phyloP scores from a whole-genome alignment of 2,888 invertebrate genomes.

The Cerastoderma edule region DNA sequence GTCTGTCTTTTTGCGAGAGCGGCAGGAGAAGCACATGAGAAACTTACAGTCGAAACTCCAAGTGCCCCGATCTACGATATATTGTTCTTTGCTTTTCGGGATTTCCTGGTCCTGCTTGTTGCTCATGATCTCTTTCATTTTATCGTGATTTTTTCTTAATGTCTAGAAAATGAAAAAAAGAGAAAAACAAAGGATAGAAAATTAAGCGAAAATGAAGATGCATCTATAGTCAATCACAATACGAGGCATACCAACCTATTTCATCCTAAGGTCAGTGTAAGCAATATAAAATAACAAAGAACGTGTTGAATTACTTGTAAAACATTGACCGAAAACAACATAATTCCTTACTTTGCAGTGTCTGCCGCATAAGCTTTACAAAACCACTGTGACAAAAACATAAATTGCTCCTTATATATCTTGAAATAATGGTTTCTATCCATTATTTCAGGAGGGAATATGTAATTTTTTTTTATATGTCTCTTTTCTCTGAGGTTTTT shows the following conservation, averaged over 20 bases:
- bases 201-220: not conserved
- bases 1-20: conserved; percentile 68
- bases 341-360: no score
- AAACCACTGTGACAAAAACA: no score
- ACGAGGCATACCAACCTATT: conserved; percentile 6
- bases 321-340: no score
- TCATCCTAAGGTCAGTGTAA: not conserved
- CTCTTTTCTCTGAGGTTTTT: no score
- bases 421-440: no score
- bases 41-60: conserved; percentile 87
- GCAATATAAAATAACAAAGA: no score
- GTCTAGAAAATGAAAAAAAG: conserved; percentile 76
- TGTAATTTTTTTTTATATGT: no score
- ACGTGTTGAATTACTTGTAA: no score
- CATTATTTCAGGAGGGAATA: no score
- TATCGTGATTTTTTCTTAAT: conserved; percentile 83
- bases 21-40: conserved; percentile 78
- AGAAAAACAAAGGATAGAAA: conserved; percentile 1
- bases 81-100: conserved; percentile 85
- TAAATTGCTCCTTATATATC: no score
- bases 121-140: conserved; percentile 50
- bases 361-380: no score
- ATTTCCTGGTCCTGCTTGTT: conserved; percentile 84
- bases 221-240: conserved; percentile 7
- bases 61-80: conserved; percentile 85